These are phyloP conservation scores for Ceratosolen fusciceps DNA, from an alignment of 1,140 invertebrate genomes.

Conservation along the genomic window DNA sequence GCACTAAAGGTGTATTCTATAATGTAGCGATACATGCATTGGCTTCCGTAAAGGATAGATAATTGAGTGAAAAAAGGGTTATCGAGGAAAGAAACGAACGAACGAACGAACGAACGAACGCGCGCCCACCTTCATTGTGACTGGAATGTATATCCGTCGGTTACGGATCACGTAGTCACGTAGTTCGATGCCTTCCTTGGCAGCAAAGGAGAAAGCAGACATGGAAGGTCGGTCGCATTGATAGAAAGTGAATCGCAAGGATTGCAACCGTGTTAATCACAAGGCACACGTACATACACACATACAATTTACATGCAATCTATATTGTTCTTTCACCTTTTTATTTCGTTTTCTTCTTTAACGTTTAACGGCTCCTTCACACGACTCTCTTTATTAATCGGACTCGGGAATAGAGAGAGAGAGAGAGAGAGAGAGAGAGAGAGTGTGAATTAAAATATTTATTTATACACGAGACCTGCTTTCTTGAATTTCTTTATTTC, in stretches of 20 bases:
- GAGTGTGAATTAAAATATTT: neutral
- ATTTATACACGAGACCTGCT: slow-evolving; percentile 3
- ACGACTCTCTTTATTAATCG: too few relatives aligned
- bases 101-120: too few relatives aligned
- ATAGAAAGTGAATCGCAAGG: slow-evolving; percentile 58
- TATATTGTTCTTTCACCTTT: too few relatives aligned
- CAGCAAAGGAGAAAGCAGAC: slow-evolving; percentile 55
- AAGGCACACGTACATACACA: neutral
- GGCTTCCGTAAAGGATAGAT: neutral
- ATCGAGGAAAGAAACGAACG: neutral
- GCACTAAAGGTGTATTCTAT: neutral
- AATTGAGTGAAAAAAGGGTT: neutral
- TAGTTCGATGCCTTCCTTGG: neutral
- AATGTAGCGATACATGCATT: neutral
- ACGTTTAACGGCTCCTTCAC: too few relatives aligned
- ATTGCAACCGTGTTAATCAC: neutral
- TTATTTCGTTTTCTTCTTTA: too few relatives aligned
- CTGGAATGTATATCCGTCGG: neutral
- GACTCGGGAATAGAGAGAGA: too few relatives aligned
- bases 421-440: too few relatives aligned
- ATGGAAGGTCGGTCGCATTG: slow-evolving; percentile 54
- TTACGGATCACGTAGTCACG: neutral
- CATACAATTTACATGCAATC: neutral
- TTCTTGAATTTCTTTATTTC: neutral
- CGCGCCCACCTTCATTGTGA: neutral